A percentile compares a stretch with the other conserved stretches of the same genome.
These are phyloP conservation scores for Ennomos fuscantarius DNA, from an alignment of 2,888 invertebrate species.

Conservation along the genomic window DNA sequence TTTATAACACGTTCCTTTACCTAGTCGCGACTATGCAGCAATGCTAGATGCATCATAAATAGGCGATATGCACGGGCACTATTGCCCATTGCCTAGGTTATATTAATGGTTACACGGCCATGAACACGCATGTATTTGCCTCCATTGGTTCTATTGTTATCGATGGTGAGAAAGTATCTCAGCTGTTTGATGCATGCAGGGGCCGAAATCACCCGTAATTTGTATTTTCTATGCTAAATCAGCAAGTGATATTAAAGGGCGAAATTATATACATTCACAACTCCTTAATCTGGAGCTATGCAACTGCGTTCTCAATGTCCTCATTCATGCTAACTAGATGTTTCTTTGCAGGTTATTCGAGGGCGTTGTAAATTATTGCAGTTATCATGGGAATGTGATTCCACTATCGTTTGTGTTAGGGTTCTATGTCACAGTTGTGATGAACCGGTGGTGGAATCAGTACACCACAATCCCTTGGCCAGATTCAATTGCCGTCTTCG, in stretches of 20 bases:
- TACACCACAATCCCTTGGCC: slow-evolving; percentile 94
- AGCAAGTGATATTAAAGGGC: too few species aligned
- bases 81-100: slow-evolving; percentile 12
- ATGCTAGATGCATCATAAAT: slow-evolving; percentile 12
- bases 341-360: slow-evolving; percentile 89
- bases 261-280: too few species aligned
- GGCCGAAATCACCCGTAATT: slow-evolving; percentile 11
- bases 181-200: not conserved
- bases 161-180: slow-evolving; percentile 6
- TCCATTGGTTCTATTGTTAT: slow-evolving; percentile 31
- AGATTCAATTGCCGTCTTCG: slow-evolving; percentile 94
- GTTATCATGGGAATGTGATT: slow-evolving; percentile 93
- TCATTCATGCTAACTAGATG: slow-evolving; percentile 7
- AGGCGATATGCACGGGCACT: not conserved
- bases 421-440: slow-evolving; percentile 96
- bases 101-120: slow-evolving; percentile 32
- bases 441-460: slow-evolving; percentile 97
- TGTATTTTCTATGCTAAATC: not conserved
- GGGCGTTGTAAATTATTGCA: slow-evolving; percentile 93
- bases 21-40: slow-evolving; percentile 7
- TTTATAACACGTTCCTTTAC: slow-evolving; percentile 3
- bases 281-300: not conserved
- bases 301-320: not conserved
- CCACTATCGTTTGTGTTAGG: slow-evolving; percentile 97
- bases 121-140: slow-evolving; percentile 32